Evolutionary conservation across 2,797 vertebrate species (phyloP).

Genomic region (Bovichtus variegatus): DNA sequence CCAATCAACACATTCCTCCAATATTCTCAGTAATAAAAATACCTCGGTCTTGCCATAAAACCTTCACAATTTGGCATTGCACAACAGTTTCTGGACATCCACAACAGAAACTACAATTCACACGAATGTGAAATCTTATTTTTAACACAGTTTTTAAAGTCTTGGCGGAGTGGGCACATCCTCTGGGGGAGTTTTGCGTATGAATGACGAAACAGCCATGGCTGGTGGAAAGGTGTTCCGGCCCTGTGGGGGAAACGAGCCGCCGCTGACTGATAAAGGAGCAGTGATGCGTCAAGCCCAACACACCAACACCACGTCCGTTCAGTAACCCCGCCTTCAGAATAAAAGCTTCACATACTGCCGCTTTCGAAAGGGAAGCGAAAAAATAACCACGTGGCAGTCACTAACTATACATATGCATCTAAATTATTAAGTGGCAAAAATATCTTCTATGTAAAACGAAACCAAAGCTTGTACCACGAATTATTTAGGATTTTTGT

Average conservation of each 20-base stretch:
- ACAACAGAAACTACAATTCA: no score
- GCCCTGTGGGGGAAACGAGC: conserved; percentile 70
- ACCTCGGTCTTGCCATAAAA: no score
- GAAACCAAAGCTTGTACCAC: fast-evolving
- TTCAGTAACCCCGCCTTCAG: background rate
- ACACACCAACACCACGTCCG: background rate
- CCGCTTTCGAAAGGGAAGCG: fast-evolving
- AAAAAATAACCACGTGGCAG: fast-evolving
- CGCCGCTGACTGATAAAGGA: conserved; percentile 75
- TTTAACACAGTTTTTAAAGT: background rate
- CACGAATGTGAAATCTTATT: no score
- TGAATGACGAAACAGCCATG: conserved; percentile 82
- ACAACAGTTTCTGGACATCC: no score
- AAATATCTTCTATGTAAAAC: fast-evolving
- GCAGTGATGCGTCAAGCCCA: conserved; percentile 59
- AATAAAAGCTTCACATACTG: conserved; percentile 22
- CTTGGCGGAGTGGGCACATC: conserved; percentile 26
- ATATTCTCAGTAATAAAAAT: no score
- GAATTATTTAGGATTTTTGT: fast-evolving
- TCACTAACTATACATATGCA: fast-evolving
- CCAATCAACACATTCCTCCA: no score
- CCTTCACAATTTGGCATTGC: no score
- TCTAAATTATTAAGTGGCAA: fast-evolving
- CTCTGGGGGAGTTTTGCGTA: conserved; percentile 55
- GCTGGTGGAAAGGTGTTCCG: conserved; percentile 86